phyloP scores from a whole-genome alignment of 92 coral and sea anemone genomes.

The Phenganax stokvisi region DNA sequence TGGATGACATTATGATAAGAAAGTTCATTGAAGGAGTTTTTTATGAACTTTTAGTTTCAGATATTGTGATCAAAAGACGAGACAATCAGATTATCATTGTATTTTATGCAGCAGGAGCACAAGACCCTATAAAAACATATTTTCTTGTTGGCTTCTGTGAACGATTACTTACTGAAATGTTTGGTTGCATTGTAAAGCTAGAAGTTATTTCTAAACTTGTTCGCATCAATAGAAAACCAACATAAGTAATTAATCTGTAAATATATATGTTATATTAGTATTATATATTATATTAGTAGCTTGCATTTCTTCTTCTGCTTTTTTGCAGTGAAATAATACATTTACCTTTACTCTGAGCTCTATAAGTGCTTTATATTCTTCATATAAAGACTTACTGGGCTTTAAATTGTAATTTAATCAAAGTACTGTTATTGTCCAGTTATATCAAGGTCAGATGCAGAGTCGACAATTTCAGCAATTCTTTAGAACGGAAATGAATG shows the following conservation, averaged over 20 bases:
- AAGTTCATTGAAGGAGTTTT: constrained; percentile 92
- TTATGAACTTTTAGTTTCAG: constrained; percentile 73
- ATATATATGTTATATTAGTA: not conserved
- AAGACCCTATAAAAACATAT: constrained; percentile 66
- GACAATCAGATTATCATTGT: constrained; percentile 75
- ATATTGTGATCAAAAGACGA: constrained; percentile 80
- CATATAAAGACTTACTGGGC: too few species aligned
- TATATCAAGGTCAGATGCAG: too few species aligned
- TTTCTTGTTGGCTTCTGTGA: constrained; percentile 86
- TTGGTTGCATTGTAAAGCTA: constrained; percentile 79
- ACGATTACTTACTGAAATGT: constrained; percentile 64
- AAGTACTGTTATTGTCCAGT: too few species aligned
- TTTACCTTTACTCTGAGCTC: too few species aligned
- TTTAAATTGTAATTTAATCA: too few species aligned
- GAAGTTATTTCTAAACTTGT: constrained; percentile 49
- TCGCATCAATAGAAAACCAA: not conserved
- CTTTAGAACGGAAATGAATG: not conserved
- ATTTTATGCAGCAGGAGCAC: constrained; percentile 56
- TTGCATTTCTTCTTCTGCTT: too few species aligned
- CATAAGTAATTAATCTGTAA: not conserved
- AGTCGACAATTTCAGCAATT: too few species aligned
- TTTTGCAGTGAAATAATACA: too few species aligned
- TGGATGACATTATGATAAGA: constrained; percentile 91
- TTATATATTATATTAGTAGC: too few species aligned
- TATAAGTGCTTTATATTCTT: too few species aligned